Evolutionary conservation across 1,140 invertebrate genomes (phyloP), one percentile per base, ranked within the genome.

Genomic region (Drosophila sp.): DNA sequence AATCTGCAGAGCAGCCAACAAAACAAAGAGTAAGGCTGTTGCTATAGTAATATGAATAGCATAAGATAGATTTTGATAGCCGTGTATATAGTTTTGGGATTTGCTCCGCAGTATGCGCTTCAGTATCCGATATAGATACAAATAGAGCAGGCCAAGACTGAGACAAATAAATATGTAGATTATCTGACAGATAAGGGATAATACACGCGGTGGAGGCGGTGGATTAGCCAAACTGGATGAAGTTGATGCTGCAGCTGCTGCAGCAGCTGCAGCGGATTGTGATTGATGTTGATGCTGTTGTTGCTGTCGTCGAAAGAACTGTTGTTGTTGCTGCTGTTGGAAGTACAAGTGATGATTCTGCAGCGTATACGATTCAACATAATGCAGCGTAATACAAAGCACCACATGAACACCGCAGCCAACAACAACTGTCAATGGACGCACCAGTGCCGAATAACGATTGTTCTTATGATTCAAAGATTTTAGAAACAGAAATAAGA

Each of bases 21-120:
- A 82, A 14, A 97, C 94, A 89, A 97, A 97, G 8, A 97, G 92
- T 57, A 98, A 92, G 0, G 97, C 96, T 0, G 96, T 96, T 0
- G 96, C 95, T 57, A 98, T 94, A 8, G 96, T 97, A 32, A 97
- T 96, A 64, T 97, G 96, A 29, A 97, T 96, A 2, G 97, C 96
- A 72, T 96, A 95, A 45, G 95, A 94, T 0, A 96, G 92, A 89
- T 95, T 95, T 74, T 95, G 94, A 77, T 94, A 93, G 76, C 94
- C 94, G 78, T 95, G 94, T 54, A 95, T 94, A 58, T 95, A 94
- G 25, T 94, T 94, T 65, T 95, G 94, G 40, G 93, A 94, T 84
- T 95, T 95, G 81, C 94, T 95, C 54, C 94, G 93, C 21, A 95
- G 80, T 21, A 95, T 94, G 50, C 94, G 93, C 75, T 95, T 95